Percentiles rank a stretch among this genome's conserved stretches.
These are phyloP conservation scores for Dicrurus megarhynchus DNA, from an alignment of 2,113 vertebrate genomes.

Conservation along the genomic window DNA sequence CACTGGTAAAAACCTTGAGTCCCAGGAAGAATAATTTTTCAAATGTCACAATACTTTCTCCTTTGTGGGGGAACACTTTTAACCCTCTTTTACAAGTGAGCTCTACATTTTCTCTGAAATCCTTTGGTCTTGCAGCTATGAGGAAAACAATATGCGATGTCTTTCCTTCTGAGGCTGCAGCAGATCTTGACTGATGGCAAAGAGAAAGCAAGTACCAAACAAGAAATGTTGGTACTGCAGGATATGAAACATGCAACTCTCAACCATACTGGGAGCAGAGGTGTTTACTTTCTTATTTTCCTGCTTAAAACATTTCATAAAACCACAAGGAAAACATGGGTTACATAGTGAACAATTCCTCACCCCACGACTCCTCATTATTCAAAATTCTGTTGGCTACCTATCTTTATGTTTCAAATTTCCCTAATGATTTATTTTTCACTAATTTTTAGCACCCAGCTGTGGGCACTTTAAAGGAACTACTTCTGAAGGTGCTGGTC, in stretches of 20 bases:
- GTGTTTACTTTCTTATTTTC: not conserved
- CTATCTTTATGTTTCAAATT: not conserved
- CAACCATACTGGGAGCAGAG: not conserved
- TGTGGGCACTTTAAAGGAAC: not conserved
- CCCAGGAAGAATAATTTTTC: slow-evolving; percentile 46
- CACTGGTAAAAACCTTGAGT: slow-evolving; percentile 48
- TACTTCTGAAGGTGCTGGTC: not conserved
- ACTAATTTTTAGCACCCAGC: not conserved
- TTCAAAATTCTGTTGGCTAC: not conserved
- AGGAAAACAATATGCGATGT: not conserved
- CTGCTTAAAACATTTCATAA: not conserved
- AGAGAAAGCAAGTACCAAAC: not conserved
- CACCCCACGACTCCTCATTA: not conserved
- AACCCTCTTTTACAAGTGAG: not conserved
- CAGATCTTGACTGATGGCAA: not conserved
- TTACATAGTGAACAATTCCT: not conserved
- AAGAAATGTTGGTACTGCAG: not conserved
- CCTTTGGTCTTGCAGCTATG: not conserved
- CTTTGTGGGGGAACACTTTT: slow-evolving; percentile 31
- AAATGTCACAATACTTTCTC: slow-evolving; percentile 59
- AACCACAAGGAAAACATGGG: not conserved
- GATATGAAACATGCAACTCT: not conserved
- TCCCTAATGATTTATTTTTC: not conserved
- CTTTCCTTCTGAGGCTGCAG: not conserved
- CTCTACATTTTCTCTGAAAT: not conserved